Conservation (phyloP, 2,113 vertebrate genomes). For the Tragulus kanchil region DNA sequence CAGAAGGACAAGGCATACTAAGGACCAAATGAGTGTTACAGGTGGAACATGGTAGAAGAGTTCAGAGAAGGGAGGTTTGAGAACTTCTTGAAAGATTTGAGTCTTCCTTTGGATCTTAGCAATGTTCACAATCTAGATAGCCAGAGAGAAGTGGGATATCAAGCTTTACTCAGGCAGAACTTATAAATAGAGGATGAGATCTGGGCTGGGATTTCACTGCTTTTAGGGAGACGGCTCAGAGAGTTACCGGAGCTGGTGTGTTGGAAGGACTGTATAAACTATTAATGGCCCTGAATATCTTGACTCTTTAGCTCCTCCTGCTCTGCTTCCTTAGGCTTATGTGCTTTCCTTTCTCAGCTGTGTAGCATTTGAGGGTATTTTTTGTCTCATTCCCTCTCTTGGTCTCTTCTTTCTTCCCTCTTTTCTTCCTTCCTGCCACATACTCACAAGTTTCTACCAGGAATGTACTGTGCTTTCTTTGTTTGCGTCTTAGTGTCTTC, state of each 20-base stretch:
- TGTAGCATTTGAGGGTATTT: not conserved
- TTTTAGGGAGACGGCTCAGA: not conserved
- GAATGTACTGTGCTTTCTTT: not conserved
- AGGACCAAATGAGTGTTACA: not conserved
- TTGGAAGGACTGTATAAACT: not conserved
- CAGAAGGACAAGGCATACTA: not conserved
- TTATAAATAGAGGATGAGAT: not conserved
- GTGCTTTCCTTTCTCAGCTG: not conserved
- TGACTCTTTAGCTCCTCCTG: not conserved
- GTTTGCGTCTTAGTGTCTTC: not conserved
- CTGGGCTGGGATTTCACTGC: not conserved
- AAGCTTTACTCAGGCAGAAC: not conserved
- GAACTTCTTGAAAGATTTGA: not conserved
- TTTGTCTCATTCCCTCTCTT: not conserved
- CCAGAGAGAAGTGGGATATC: not conserved
- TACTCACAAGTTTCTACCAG: not conserved
- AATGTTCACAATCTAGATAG: not conserved
- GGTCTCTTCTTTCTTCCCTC: not conserved
- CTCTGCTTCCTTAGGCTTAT: not conserved
- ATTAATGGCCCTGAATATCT: not conserved
- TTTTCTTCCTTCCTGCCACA: not conserved
- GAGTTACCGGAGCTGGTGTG: not conserved
- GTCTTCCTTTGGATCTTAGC: not conserved
- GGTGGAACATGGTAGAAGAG: not conserved
- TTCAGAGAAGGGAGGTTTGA: not conserved